Percentiles rank a stretch among this genome's conserved stretches.
Conservation (phyloP, 1,140 invertebrate species). For the Venturia canescens region DNA sequence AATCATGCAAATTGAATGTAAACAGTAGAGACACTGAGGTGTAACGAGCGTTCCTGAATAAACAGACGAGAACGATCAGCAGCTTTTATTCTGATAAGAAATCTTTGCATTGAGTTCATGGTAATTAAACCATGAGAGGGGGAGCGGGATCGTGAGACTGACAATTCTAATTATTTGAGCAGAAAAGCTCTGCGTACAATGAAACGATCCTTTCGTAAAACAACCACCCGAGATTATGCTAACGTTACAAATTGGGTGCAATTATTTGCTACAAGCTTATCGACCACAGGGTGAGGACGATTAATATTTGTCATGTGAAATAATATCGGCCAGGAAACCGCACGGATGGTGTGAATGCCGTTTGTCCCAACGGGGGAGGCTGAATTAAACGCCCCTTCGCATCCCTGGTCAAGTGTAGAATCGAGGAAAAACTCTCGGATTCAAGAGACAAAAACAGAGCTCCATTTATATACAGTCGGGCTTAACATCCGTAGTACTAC, state of each 20-base stretch:
- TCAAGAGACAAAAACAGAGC: neutral
- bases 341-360: neutral
- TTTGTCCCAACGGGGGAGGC: neutral
- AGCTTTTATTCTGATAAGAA: neutral
- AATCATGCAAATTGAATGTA: too few species aligned
- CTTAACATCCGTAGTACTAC: too few species aligned
- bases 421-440: neutral
- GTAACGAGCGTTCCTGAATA: too few species aligned
- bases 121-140: too few species aligned
- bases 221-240: constrained; percentile 1
- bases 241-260: constrained; percentile 27
- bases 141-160: neutral
- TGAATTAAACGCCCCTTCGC: neutral
- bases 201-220: constrained; percentile 33
- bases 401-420: neutral
- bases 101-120: too few species aligned
- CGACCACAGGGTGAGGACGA: neutral
- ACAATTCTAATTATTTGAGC: neutral
- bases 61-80: too few species aligned
- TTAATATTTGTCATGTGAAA: constrained; percentile 41
- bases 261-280: constrained; percentile 34
- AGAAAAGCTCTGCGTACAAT: neutral
- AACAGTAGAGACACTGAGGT: too few species aligned
- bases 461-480: neutral
- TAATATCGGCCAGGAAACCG: constrained; percentile 13